Conservation (phyloP, 2,888 invertebrate species). For the Rhingia rostrata region DNA sequence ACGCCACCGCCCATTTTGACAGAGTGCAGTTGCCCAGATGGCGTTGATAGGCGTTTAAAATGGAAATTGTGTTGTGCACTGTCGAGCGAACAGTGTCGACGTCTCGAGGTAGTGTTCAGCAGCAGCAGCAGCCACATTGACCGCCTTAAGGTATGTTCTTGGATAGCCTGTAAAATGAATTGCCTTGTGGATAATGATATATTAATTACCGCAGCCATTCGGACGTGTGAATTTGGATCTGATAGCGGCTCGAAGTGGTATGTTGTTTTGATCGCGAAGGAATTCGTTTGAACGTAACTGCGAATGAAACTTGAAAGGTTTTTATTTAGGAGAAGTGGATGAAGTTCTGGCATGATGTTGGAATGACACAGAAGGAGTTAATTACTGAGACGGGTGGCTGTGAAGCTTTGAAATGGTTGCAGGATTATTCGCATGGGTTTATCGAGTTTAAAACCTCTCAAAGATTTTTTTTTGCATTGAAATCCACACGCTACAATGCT, state of each 20-base stretch:
- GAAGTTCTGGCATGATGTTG: too few relatives aligned
- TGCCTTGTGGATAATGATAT: slow-evolving; percentile 56
- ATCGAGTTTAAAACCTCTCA: too few relatives aligned
- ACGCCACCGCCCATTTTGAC: slow-evolving; percentile 47
- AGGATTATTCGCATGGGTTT: too few relatives aligned
- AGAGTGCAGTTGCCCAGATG: slow-evolving; percentile 69
- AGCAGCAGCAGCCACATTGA: neutral
- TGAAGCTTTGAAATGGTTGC: too few relatives aligned
- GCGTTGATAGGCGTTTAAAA: slow-evolving; percentile 70
- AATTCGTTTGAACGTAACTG: neutral
- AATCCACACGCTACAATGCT: too few relatives aligned
- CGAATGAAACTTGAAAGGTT: neutral
- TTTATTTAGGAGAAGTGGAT: too few relatives aligned
- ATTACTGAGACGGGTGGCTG: too few relatives aligned
- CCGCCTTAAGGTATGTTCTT: slow-evolving; percentile 43
- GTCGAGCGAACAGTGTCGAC: slow-evolving; percentile 36
- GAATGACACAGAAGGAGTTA: too few relatives aligned
- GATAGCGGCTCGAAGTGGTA: neutral
- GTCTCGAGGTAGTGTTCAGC: slow-evolving; percentile 34
- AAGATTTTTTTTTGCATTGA: too few relatives aligned
- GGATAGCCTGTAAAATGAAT: slow-evolving; percentile 37
- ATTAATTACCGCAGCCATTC: slow-evolving; percentile 43
- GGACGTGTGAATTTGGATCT: slow-evolving; percentile 33
- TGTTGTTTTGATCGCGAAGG: neutral
- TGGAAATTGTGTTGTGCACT: slow-evolving; percentile 46